Evolutionary conservation across 2,797 vertebrate genomes (phyloP).

Genomic region (Sebastes alutus): DNA sequence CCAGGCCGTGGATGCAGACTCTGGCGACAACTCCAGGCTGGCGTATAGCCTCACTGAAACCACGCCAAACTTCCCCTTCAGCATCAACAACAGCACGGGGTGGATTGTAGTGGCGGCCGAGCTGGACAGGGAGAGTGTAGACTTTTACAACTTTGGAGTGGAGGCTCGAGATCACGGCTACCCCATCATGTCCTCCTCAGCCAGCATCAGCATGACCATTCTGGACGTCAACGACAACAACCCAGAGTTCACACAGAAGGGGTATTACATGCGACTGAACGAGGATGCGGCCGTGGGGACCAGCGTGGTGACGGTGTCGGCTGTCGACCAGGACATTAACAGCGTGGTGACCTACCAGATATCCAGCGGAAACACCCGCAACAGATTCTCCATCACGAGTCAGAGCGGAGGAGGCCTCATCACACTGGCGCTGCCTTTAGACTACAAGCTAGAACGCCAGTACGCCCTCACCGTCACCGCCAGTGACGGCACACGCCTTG

Average conservation of each 20-base stretch:
- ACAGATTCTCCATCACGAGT: conserved; percentile 97
- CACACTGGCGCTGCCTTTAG: conserved; percentile 91
- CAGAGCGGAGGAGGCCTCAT: conserved; percentile 93
- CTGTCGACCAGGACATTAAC: conserved; percentile 93
- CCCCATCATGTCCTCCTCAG: conserved; percentile 89
- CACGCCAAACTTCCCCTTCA: conserved; percentile 86
- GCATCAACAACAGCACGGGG: conserved; percentile 93
- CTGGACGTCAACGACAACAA: conserved; percentile 97
- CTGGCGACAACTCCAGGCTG: conserved; percentile 90
- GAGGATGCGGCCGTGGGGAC: conserved; percentile 94
- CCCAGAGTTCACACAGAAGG: conserved; percentile 91
- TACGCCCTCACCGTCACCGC: conserved; percentile 91
- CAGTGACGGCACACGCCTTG: conserved; percentile 90
- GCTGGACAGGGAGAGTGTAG: conserved; percentile 91
- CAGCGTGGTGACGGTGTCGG: conserved; percentile 93
- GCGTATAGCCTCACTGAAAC: conserved; percentile 89
- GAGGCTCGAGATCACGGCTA: conserved; percentile 91
- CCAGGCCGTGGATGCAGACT: conserved; percentile 94
- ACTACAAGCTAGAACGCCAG: conserved; percentile 96
- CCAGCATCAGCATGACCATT: conserved; percentile 92
- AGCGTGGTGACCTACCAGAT: conserved; percentile 97
- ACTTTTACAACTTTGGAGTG: conserved; percentile 93
- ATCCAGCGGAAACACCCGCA: conserved; percentile 94
- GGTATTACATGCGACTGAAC: conserved; percentile 91
- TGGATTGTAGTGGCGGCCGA: conserved; percentile 93